Evolutionary conservation across 1,140 invertebrate genomes (phyloP).

Genomic region (Cotesia typhae): DNA sequence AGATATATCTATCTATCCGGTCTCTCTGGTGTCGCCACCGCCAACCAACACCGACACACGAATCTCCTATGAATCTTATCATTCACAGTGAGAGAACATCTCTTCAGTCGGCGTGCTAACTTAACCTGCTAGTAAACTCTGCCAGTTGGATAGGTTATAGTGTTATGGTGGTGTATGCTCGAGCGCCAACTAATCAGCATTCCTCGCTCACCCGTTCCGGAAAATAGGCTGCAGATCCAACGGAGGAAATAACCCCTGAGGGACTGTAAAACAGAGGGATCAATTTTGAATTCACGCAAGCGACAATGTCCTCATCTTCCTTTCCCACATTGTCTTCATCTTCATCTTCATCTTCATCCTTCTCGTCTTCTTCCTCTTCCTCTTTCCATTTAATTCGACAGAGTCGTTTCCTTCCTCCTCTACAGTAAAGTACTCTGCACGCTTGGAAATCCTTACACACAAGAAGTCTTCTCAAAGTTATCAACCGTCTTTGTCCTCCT

Average conservation of each 20-base stretch:
- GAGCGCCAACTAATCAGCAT: slow-evolving; percentile 66
- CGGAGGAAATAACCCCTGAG: slow-evolving; percentile 17
- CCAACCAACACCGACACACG: slow-evolving; percentile 18
- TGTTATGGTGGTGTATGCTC: slow-evolving; percentile 57
- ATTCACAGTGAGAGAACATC: too few relatives aligned
- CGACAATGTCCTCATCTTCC: slow-evolving; percentile 59
- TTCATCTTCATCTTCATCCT: slow-evolving; percentile 40
- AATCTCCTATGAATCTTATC: slow-evolving; percentile 53
- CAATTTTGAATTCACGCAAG: slow-evolving; percentile 31
- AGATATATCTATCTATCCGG: slow-evolving; percentile 17
- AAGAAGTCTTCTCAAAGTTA: neutral
- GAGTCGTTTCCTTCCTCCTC: neutral
- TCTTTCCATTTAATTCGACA: slow-evolving; percentile 8
- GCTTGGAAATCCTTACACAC: slow-evolving; percentile 10
- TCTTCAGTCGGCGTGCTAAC: neutral
- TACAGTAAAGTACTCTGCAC: too few relatives aligned
- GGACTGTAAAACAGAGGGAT: slow-evolving; percentile 8
- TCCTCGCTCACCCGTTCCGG: slow-evolving; percentile 51
- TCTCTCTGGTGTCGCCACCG: slow-evolving; percentile 27
- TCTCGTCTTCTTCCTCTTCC: slow-evolving; percentile 32
- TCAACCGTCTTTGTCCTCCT: too few relatives aligned
- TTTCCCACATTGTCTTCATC: slow-evolving; percentile 52
- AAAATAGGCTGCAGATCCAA: slow-evolving; percentile 20
- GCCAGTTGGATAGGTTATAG: slow-evolving; percentile 60
- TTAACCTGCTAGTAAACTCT: slow-evolving; percentile 52